Evolutionary conservation across 2,113 vertebrate species (phyloP).

Genomic region (Prunella himalayana): DNA sequence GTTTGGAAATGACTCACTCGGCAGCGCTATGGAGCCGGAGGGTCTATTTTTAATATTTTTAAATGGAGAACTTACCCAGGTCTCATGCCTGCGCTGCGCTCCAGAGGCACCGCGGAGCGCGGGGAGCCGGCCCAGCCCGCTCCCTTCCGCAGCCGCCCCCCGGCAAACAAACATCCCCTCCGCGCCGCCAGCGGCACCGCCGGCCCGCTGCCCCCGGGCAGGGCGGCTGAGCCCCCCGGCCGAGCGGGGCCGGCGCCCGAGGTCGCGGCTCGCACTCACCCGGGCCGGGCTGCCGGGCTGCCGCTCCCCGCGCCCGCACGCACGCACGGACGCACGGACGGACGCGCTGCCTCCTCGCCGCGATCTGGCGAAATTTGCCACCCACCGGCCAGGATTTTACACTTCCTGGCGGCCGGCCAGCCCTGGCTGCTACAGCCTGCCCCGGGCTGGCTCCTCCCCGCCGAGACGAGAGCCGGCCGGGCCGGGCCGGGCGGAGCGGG

Average conservation of each 20-base stretch:
- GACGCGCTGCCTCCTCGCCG: background rate
- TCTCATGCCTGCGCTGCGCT: background rate
- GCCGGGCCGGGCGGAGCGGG: background rate
- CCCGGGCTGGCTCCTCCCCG: constrained; percentile 27
- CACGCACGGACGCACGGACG: background rate
- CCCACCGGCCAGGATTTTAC: background rate
- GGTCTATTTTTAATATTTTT: constrained; percentile 1
- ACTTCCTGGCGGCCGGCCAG: background rate
- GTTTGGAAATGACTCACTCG: constrained; percentile 43
- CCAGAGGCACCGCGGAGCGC: background rate
- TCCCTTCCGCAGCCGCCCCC: background rate
- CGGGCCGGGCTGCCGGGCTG: background rate
- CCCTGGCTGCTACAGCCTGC: background rate
- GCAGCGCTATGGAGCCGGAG: background rate
- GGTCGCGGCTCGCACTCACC: background rate
- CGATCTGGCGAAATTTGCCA: background rate
- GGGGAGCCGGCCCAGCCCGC: background rate
- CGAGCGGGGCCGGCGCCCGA: background rate
- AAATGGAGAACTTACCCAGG: background rate
- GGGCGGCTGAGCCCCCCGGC: background rate
- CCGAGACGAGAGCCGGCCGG: background rate
- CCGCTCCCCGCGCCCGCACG: background rate
- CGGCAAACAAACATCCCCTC: background rate
- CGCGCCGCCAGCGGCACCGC: background rate
- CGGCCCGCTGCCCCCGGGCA: background rate